Percentiles rank a stretch among this genome's conserved stretches.
phyloP scores from a whole-genome alignment of 1,140 invertebrate genomes.

The Brachionus rubens region DNA sequence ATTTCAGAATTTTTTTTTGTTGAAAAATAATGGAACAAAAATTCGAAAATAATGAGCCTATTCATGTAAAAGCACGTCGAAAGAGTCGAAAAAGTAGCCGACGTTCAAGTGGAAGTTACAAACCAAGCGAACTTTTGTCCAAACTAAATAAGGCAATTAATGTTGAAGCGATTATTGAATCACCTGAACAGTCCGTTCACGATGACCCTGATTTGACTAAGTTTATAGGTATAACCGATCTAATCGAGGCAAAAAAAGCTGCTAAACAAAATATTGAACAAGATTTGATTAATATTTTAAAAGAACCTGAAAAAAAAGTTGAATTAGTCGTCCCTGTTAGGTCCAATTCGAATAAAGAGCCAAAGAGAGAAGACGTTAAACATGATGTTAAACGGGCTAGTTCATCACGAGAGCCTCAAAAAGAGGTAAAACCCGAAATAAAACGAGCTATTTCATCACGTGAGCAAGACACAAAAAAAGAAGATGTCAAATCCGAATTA shows the following conservation, averaged over 20 bases:
- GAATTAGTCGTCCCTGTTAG: neutral
- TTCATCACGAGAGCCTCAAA: neutral
- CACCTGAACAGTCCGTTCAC: slow-evolving; percentile 4
- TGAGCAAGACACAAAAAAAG: too few relatives aligned
- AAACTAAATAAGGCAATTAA: neutral
- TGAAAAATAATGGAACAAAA: too few relatives aligned
- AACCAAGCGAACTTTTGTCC: neutral
- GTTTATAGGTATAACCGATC: neutral
- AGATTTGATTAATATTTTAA: too few relatives aligned
- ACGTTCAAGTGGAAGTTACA: neutral
- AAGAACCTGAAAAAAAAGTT: neutral
- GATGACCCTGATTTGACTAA: slow-evolving; percentile 12
- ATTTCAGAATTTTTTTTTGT: too few relatives aligned
- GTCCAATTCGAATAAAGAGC: neutral
- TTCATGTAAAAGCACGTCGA: neutral
- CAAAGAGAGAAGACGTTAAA: neutral
- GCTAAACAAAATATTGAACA: neutral
- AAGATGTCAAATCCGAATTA: neutral
- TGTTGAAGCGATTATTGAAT: neutral
- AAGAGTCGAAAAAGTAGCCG: neutral
- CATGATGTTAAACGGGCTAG: neutral
- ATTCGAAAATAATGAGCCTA: too few relatives aligned
- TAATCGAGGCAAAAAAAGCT: neutral
- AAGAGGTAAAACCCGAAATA: neutral
- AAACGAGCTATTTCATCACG: neutral